Evolutionary conservation across 2,888 invertebrate species (phyloP).

Genomic region (Incurvaria masculella): DNA sequence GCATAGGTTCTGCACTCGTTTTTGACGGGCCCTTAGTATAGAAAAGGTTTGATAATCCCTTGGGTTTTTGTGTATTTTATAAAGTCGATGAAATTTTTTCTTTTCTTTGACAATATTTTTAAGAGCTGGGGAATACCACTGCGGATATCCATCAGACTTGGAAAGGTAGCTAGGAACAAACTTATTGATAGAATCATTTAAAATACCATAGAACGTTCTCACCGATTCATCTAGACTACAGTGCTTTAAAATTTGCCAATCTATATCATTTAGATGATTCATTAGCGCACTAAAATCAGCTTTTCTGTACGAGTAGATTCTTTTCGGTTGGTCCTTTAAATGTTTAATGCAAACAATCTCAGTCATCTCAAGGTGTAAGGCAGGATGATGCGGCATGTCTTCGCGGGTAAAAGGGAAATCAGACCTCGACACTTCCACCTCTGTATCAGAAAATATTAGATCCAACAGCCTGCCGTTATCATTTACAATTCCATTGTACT

Average conservation of each 20-base stretch:
- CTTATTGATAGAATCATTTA: background rate
- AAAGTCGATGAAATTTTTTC: slow-evolving; percentile 1
- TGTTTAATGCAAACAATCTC: background rate
- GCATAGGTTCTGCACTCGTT: background rate
- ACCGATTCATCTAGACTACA: background rate
- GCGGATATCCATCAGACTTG: background rate
- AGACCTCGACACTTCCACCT: background rate
- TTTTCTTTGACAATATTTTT: slow-evolving; percentile 3
- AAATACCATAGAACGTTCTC: background rate
- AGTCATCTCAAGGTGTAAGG: background rate
- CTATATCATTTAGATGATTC: background rate
- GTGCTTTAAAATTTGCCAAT: background rate
- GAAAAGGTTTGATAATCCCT: slow-evolving; percentile 1
- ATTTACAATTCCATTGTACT: background rate
- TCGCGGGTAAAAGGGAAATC: slow-evolving; percentile 1
- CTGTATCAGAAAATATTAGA: slow-evolving; percentile 1
- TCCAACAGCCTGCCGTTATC: background rate
- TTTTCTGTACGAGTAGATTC: background rate
- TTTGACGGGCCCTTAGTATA: background rate
- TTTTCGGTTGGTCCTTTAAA: background rate
- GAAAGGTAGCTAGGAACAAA: background rate
- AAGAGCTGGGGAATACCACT: slow-evolving; percentile 3
- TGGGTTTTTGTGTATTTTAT: background rate
- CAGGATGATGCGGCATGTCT: slow-evolving; percentile 3
- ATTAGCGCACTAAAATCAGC: background rate